A percentile compares a stretch with the other conserved stretches of the same genome.
These are phyloP conservation scores for Centropus bengalensis DNA, from an alignment of 2,113 vertebrate genomes.

Conservation along the genomic window DNA sequence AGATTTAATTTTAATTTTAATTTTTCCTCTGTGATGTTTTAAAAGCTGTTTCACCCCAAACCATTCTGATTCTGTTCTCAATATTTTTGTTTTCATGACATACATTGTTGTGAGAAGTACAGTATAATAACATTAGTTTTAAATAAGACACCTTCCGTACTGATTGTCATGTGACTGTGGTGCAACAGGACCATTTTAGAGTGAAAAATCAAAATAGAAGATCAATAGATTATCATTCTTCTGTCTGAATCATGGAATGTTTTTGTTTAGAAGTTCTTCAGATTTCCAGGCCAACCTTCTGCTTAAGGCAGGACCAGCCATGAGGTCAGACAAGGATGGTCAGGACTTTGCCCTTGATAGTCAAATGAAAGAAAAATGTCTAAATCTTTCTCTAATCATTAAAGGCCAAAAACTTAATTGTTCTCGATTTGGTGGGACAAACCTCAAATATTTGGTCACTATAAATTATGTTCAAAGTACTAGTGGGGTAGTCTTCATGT, in stretches of 20 bases:
- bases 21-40: not conserved
- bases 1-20: constrained; percentile 28
- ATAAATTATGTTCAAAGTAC: not conserved
- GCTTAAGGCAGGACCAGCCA: not conserved
- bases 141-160: not conserved
- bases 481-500: fast-evolving
- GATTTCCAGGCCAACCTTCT: not conserved
- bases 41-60: not conserved
- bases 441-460: not conserved
- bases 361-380: not conserved
- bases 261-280: not conserved
- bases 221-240: not conserved
- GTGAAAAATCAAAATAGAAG: not conserved
- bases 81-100: not conserved
- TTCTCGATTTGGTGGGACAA: not conserved
- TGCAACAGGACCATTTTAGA: not conserved
- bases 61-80: not conserved
- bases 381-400: not conserved
- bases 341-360: not conserved
- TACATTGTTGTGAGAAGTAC: not conserved
- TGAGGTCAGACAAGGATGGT: fast-evolving
- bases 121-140: not conserved
- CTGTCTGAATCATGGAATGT: not conserved
- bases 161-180: not conserved
- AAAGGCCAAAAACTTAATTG: not conserved